Base-by-base conservation (phyloP, 1,140 invertebrate genomes). In the Pseudachorutes palmiensis region DNA sequence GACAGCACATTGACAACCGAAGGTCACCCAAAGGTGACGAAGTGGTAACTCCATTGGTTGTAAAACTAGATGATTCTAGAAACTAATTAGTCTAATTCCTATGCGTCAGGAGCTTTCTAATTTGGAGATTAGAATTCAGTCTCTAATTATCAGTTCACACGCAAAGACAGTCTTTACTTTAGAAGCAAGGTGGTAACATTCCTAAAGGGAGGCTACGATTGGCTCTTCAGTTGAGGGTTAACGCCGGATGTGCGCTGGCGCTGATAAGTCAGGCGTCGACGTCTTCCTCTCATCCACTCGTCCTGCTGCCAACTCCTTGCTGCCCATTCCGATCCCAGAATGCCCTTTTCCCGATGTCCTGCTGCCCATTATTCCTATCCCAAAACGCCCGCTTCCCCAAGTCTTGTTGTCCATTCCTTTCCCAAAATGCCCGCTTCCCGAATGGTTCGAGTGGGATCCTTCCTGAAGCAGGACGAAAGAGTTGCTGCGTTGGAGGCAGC, bases 381-480 rank as follows among this genome's bases (percentile, higher is more conserved):
- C n/a, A n/a, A n/a, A n/a, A n/a, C n/a, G n/a, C n/a, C n/a, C n/a
- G n/a, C n/a, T n/a, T n/a, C n/a, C n/a, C n/a, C n/a, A n/a, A n/a
- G n/a, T n/a, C n/a, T n/a, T n/a, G n/a, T n/a, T n/a, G n/a, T n/a
- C n/a, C n/a, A n/a, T n/a, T n/a, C n/a, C n/a, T n/a, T n/a, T n/a
- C n/a, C n/a, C n/a, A 66, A 28, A 66, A 66, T 19, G 65, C 65
- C 30, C 58, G n/a, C 31, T 66, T 66, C 16, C 55, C 55, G n/a
- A 22, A 58, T 5, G n/a, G 55, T 12, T 24, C 5, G 55, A 24
- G 55, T 19, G 5, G 36, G 5, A 41, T 19, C 36, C 5, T 5
- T 41, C 19, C 36, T 19, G 19, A 41, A 9, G 36, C 5, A 5
- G 19, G 36, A 19, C 19, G 19, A 5, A 41, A 41, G 36, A 5